Percentiles rank a stretch among this genome's conserved stretches.
phyloP scores from a whole-genome alignment of 2,113 vertebrate genomes.

The Cottus gobio region DNA sequence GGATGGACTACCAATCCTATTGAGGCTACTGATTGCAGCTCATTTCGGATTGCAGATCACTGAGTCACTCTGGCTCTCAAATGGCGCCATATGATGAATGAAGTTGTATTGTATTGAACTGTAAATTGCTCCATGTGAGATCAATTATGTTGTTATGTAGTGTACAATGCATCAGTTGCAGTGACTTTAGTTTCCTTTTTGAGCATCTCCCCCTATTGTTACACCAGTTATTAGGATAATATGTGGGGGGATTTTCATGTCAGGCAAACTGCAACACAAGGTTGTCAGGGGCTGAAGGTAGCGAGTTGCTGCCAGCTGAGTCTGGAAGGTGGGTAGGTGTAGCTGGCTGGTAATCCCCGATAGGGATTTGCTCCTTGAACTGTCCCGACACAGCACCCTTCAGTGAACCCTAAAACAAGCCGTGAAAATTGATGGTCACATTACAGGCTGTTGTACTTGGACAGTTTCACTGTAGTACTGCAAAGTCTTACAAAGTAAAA shows the following conservation, averaged over 20 bases:
- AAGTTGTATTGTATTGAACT: neutral
- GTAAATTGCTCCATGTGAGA: conserved; percentile 9
- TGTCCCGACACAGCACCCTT: neutral
- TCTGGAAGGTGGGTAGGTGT: conserved; percentile 2
- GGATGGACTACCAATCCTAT: neutral
- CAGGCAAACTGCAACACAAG: conserved; percentile 14
- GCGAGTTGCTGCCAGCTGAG: neutral
- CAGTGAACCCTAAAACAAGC: neutral
- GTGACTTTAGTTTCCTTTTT: neutral
- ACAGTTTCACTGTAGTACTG: neutral
- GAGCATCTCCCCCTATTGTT: conserved; percentile 3
- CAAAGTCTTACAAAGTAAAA: neutral
- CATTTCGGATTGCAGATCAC: neutral
- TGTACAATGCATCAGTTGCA: neutral
- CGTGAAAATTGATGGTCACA: conserved; percentile 13
- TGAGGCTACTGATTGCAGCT: conserved; percentile 16
- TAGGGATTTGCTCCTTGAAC: conserved; percentile 17
- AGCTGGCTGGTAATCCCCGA: conserved; percentile 15
- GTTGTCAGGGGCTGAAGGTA: neutral
- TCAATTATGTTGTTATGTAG: conserved; percentile 8
- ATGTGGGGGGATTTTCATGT: conserved; percentile 24
- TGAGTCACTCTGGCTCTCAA: conserved; percentile 5
- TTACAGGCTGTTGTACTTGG: neutral
- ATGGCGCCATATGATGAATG: neutral
- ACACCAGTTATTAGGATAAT: conserved; percentile 26